phyloP scores from a whole-genome alignment of 2,888 invertebrate genomes.

The Drosophila cognata region DNA sequence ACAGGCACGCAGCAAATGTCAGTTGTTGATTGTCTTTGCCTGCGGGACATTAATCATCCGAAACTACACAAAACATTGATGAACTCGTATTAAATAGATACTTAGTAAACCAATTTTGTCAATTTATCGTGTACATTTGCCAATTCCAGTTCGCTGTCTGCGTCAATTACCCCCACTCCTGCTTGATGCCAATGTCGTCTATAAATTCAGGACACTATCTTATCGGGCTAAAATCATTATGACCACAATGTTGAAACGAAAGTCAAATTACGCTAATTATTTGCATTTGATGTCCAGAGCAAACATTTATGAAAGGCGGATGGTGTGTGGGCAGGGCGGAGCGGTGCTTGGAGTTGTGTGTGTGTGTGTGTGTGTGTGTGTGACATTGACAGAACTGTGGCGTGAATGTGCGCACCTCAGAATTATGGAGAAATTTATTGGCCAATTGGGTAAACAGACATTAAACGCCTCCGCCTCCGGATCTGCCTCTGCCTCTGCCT shows the following conservation, averaged over 20 bases:
- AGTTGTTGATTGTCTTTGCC: conserved; percentile 6
- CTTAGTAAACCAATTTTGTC: conserved; percentile 59
- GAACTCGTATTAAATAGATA: conserved; percentile 71
- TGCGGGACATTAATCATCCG: conserved; percentile 56
- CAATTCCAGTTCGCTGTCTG: neutral
- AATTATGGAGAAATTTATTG: conserved; percentile 48
- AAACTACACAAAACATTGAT: conserved; percentile 41
- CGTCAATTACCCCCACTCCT: conserved; percentile 31
- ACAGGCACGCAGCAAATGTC: conserved; percentile 4
- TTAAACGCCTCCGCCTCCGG: conserved; percentile 11
- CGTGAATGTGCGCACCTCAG: conserved; percentile 18
- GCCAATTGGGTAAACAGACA: conserved; percentile 45
- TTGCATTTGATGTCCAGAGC: conserved; percentile 34
- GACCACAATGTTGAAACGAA: conserved; percentile 13
- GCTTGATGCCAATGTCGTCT: conserved; percentile 39
- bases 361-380: conserved; percentile 1
- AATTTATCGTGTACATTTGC: conserved; percentile 36
- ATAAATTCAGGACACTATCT: conserved; percentile 72
- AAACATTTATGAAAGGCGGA: conserved; percentile 10
- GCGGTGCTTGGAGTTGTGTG: neutral
- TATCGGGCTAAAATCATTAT: conserved; percentile 61
- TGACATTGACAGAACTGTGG: conserved; percentile 18
- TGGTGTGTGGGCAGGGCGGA: too few species aligned
- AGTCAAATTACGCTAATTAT: conserved; percentile 52
- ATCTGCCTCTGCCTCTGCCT: too few species aligned